Conservation (phyloP, 2,113 vertebrate genomes). For the Castor canadensis region DNA sequence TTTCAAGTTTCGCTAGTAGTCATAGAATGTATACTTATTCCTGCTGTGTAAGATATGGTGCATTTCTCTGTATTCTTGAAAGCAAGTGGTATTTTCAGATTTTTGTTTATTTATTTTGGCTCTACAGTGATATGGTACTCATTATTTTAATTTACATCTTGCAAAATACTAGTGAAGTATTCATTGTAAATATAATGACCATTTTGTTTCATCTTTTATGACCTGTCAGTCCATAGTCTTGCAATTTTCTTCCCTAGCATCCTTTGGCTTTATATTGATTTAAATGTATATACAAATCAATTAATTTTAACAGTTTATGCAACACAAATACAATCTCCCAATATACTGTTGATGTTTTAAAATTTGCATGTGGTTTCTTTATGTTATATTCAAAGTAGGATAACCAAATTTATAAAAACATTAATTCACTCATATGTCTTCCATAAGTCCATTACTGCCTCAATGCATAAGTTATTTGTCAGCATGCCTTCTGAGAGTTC, state of each 20-base stretch:
- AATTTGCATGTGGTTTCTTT: neutral
- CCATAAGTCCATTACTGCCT: neutral
- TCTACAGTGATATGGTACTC: neutral
- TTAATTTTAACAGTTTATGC: neutral
- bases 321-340: neutral
- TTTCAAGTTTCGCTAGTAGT: neutral
- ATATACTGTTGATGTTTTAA: neutral
- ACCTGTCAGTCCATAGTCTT: neutral
- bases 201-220: neutral
- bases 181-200: neutral
- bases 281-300: neutral
- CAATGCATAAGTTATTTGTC: neutral
- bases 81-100: neutral
- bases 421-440: neutral
- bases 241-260: neutral
- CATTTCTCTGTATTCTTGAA: neutral
- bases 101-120: neutral
- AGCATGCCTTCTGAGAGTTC: neutral
- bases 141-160: neutral
- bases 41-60: neutral
- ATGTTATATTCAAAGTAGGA: neutral
- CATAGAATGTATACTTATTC: neutral
- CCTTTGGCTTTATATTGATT: neutral
- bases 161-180: neutral
- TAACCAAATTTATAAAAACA: neutral